Conservation (phyloP, 2,113 vertebrate species). For the Sclerurus mexicanus region DNA sequence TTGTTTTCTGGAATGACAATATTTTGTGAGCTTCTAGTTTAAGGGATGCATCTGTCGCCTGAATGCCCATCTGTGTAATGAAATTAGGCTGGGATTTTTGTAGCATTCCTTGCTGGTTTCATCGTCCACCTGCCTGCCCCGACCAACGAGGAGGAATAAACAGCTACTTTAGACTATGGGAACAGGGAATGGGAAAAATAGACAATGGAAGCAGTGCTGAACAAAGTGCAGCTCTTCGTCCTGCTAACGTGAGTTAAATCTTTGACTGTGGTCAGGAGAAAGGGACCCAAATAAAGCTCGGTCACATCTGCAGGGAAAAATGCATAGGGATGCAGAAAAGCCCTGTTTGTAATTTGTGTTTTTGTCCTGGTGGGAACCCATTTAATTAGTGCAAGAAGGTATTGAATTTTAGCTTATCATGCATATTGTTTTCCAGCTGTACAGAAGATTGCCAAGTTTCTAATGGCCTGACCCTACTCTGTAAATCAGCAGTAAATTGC, state of each 20-base stretch:
- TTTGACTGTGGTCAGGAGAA: constrained; percentile 42
- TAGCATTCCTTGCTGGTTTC: background rate
- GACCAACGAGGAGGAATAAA: background rate
- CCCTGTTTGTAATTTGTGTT: constrained; percentile 82
- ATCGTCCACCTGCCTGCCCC: constrained; percentile 26
- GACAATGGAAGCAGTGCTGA: background rate
- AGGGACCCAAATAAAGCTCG: constrained; percentile 52
- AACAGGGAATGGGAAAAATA: background rate
- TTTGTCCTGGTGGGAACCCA: constrained; percentile 84
- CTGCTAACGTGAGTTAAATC: constrained; percentile 47
- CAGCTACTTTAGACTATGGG: background rate
- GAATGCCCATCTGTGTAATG: constrained; percentile 46
- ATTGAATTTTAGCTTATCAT: constrained; percentile 89
- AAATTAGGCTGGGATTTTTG: constrained; percentile 46
- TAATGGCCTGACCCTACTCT: constrained; percentile 88
- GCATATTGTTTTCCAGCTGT: constrained; percentile 89
- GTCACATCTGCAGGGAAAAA: constrained; percentile 79
- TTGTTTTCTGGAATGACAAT: constrained; percentile 17
- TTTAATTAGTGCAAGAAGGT: constrained; percentile 86
- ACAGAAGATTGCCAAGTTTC: constrained; percentile 87
- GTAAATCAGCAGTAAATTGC: constrained; percentile 89
- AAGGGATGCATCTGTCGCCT: constrained; percentile 28
- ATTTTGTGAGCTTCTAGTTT: constrained; percentile 41
- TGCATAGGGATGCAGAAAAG: constrained; percentile 83
- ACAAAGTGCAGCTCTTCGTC: background rate